A percentile compares a stretch with the other conserved stretches of the same genome.
These are phyloP conservation scores for Melolontha melolontha DNA, from an alignment of 2,888 invertebrate genomes.

Conservation along the genomic window DNA sequence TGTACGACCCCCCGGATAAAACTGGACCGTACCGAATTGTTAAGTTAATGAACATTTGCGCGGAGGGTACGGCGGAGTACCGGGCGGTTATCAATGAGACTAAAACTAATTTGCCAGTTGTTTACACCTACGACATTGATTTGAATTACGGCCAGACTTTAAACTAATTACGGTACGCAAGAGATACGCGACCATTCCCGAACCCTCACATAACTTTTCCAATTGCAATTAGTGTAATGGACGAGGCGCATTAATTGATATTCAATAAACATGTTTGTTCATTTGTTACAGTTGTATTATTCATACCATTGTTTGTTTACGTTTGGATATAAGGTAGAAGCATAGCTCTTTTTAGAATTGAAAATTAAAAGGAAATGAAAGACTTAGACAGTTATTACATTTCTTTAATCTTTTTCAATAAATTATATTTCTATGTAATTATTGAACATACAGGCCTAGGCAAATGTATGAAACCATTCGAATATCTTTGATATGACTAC, in stretches of 20 bases:
- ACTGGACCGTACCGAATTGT: background rate
- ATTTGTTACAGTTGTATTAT: no score
- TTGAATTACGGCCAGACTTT: conserved; percentile 14
- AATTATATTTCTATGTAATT: no score
- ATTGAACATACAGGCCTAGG: no score
- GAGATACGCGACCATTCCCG: background rate
- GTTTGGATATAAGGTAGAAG: no score
- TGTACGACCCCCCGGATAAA: background rate
- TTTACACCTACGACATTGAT: conserved; percentile 19
- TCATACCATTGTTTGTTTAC: no score
- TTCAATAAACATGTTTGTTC: no score
- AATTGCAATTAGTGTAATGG: background rate
- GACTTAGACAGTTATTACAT: no score
- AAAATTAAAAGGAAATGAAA: no score
- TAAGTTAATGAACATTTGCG: conserved; percentile 11
- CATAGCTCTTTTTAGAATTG: no score
- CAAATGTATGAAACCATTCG: no score
- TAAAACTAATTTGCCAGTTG: conserved; percentile 19
- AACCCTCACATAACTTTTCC: background rate
- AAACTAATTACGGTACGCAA: conserved; percentile 8
- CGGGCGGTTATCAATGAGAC: background rate
- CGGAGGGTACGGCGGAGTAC: background rate
- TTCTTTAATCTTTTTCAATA: no score
- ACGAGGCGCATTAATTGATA: conserved; percentile 10
- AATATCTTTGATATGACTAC: no score